Base-by-base conservation (phyloP, 2,888 invertebrate genomes). In the Apamea sordens region DNA sequence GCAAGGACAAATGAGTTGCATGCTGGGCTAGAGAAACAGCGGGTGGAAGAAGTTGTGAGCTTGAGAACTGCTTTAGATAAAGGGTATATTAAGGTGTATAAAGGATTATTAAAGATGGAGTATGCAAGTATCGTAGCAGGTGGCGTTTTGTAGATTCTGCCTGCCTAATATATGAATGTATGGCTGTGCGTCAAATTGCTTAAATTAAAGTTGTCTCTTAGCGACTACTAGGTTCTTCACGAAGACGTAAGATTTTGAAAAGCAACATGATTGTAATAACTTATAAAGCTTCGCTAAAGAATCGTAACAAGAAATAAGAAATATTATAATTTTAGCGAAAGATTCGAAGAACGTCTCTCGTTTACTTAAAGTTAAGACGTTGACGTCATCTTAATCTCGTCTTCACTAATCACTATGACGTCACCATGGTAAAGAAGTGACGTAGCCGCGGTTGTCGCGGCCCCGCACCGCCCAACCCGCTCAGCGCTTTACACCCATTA, bases 401-500 rank as follows among this genome's bases (percentile, higher is more conserved):
- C 53, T 36, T 24, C 21, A 77, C 63, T 53, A 24, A 76, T 83
- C 13, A 68, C 70, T 47, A 47, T 84, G 83, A 85, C 87, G 75
- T 86, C 81, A 88, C 76, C 3, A 41, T 10, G 61, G 47, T 28
- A 10, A 41, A 67, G 36, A 50, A 69, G 56, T 72, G 77, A 77
- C 65, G 75, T 67, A 36, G 18, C 70, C 88, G 88, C 92, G 64
- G 50, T 32, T 77, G 82, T 73, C 77, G 72, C 84, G 91, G 92
- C 93, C 93, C 87, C 86, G 73, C 91, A 44, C 83, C 73, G 73
- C 73, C 82, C 88, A 89, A 84, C 87, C 89, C 93, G 93, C 94
- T 93, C 92, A 90, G 90, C 93, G 92, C 94, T 94, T 93, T 93
- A 94, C 95, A 94, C 93, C 96, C 96, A 95, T 96, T 95, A 95